Percentiles rank a stretch among this genome's conserved stretches.
phyloP scores from a whole-genome alignment of 1,140 invertebrate genomes.

The Hyles vespertilio region DNA sequence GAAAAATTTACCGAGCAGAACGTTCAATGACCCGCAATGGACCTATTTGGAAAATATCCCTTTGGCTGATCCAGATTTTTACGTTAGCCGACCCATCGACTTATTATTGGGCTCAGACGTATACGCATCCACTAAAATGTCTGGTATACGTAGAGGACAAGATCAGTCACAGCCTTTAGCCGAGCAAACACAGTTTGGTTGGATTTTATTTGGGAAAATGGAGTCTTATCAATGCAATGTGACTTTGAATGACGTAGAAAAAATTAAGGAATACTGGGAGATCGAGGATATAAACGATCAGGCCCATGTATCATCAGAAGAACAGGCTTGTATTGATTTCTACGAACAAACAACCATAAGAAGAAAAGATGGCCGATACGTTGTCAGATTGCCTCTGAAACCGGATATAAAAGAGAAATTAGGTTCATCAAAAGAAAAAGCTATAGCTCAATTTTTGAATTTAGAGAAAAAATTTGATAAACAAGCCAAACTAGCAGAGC shows the following conservation, averaged over 20 bases:
- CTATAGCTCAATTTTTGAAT: conserved; percentile 25
- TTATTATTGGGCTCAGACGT: conserved; percentile 26
- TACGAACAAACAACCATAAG: conserved; percentile 18
- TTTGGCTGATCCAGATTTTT: conserved; percentile 28
- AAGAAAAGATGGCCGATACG: conserved; percentile 12
- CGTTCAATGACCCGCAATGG: conserved; percentile 24
- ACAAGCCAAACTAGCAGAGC: conserved; percentile 9
- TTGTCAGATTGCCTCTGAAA: conserved; percentile 16
- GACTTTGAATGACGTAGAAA: conserved; percentile 18
- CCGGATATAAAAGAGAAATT: conserved; percentile 13
- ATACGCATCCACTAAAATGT: conserved; percentile 23
- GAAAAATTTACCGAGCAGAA: conserved; percentile 23
- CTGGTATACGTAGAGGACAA: conserved; percentile 21
- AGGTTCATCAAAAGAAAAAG: conserved; percentile 17
- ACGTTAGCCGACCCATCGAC: conserved; percentile 22
- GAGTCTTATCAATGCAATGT: conserved; percentile 28
- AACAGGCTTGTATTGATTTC: conserved; percentile 16
- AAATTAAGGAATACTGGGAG: conserved; percentile 25
- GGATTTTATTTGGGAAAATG: conserved; percentile 26
- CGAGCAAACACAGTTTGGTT: conserved; percentile 28
- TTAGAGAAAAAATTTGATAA: conserved; percentile 21
- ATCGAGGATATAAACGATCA: conserved; percentile 21
- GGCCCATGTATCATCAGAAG: conserved; percentile 16
- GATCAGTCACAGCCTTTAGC: conserved; percentile 16
- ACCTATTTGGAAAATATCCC: conserved; percentile 13